phyloP scores from a whole-genome alignment of 1,140 invertebrate genomes.

The Drosophila bifasciata region DNA sequence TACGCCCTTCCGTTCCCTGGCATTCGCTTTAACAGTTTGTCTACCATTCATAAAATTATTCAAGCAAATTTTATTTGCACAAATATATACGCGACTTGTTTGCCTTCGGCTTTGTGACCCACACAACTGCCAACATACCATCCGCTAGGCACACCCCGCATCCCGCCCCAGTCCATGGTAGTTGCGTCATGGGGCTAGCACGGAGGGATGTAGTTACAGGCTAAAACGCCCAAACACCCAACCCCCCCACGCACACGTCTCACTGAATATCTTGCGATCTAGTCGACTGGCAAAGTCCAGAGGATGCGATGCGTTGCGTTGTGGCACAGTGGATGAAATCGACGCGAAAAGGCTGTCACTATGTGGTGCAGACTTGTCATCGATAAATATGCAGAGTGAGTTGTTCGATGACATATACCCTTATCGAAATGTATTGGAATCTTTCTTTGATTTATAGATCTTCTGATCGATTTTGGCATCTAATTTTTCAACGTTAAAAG shows the following conservation, averaged over 20 bases:
- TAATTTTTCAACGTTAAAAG: too few relatives aligned
- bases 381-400: too few relatives aligned
- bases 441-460: too few relatives aligned
- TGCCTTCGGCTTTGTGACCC: conserved; percentile 53
- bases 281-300: conserved; percentile 27
- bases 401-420: too few relatives aligned
- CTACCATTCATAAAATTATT: conserved; percentile 62
- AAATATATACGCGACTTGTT: conserved; percentile 63
- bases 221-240: not conserved
- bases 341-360: not conserved
- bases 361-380: too few relatives aligned
- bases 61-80: conserved; percentile 66
- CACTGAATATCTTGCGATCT: conserved; percentile 36
- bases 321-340: conserved; percentile 14
- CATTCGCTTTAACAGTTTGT: conserved; percentile 49
- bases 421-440: too few relatives aligned
- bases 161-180: not conserved
- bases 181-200: too few relatives aligned
- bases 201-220: not conserved
- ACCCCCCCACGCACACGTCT: conserved; percentile 12
- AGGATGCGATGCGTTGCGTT: too few relatives aligned
- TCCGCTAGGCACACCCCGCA: not conserved
- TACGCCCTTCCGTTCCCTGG: not conserved
- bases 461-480: too few relatives aligned
- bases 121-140: conserved; percentile 5